phyloP scores from a whole-genome alignment of 2,888 invertebrate genomes.

The Scelioninae gen. 1 region DNA sequence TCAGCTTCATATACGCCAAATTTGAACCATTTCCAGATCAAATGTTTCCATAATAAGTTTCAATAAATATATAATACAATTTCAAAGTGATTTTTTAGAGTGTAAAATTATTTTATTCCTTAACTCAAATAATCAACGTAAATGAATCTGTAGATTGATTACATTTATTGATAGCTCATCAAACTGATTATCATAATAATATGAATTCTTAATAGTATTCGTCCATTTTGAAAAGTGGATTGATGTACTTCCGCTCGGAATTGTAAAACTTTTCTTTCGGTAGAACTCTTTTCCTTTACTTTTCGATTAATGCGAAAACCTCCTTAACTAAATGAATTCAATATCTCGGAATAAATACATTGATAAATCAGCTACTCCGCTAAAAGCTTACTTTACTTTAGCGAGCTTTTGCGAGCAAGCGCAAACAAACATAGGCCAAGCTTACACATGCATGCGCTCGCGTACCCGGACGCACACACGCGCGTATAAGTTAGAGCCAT shows the following conservation, averaged over 20 bases:
- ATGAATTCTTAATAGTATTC: not conserved
- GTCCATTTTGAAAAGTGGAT: slow-evolving; percentile 17
- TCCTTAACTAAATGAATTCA: slow-evolving; percentile 84
- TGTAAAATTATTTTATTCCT: not conserved
- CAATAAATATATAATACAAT: no score
- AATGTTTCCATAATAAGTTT: no score
- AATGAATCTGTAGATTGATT: not conserved
- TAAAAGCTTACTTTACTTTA: slow-evolving; percentile 84
- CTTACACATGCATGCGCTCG: slow-evolving; percentile 53
- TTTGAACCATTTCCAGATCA: no score
- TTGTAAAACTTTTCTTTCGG: slow-evolving; percentile 44
- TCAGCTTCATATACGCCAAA: no score
- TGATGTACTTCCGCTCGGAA: slow-evolving; percentile 13
- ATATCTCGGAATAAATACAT: slow-evolving; percentile 84
- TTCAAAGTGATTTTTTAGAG: no score
- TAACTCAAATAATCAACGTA: not conserved
- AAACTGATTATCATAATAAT: not conserved
- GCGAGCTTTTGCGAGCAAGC: slow-evolving; percentile 78
- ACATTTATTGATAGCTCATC: not conserved
- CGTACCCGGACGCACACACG: slow-evolving; percentile 39
- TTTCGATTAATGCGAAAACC: slow-evolving; percentile 70
- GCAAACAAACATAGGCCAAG: slow-evolving; percentile 77
- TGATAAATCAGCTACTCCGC: slow-evolving; percentile 84
- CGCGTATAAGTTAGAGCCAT: slow-evolving; percentile 54
- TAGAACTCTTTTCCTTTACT: slow-evolving; percentile 52